A percentile compares a stretch with the other conserved stretches of the same genome.
Evolutionary conservation across 2,888 invertebrate genomes (phyloP).

Genomic region (Rotaria magnacalcarata): DNA sequence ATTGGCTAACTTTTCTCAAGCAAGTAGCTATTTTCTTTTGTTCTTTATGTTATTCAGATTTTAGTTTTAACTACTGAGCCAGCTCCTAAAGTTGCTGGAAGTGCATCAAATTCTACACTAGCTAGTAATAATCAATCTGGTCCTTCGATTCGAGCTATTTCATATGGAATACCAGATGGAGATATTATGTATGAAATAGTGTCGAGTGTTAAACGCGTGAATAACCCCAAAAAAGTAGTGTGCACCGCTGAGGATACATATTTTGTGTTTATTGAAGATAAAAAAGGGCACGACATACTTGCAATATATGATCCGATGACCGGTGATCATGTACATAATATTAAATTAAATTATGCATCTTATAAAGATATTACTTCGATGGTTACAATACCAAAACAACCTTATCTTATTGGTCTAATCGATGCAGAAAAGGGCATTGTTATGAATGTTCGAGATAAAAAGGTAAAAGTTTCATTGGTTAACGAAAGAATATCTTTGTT

Average conservation of each 20-base stretch:
- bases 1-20: too few relatives aligned
- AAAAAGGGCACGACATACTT: constrained; percentile 76
- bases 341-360: constrained; percentile 55
- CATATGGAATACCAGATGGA: constrained; percentile 66
- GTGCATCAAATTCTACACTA: not conserved
- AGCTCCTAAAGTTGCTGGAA: not conserved
- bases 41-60: not conserved
- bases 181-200: constrained; percentile 74
- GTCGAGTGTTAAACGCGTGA: constrained; percentile 68
- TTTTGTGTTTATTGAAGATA: constrained; percentile 74
- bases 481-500: too few relatives aligned
- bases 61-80: not conserved
- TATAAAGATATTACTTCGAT: constrained; percentile 55
- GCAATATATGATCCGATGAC: constrained; percentile 77
- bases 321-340: constrained; percentile 64
- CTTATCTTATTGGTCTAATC: constrained; percentile 75
- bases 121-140: constrained; percentile 45
- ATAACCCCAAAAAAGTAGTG: constrained; percentile 72
- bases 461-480: constrained; percentile 67
- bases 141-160: constrained; percentile 25
- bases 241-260: constrained; percentile 76
- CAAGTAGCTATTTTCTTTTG: too few relatives aligned
- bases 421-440: constrained; percentile 82
- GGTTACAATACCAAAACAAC: constrained; percentile 58
- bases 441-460: constrained; percentile 80